Conservation (phyloP, 2,888 invertebrate genomes). For the Priocnemis perturbator region DNA sequence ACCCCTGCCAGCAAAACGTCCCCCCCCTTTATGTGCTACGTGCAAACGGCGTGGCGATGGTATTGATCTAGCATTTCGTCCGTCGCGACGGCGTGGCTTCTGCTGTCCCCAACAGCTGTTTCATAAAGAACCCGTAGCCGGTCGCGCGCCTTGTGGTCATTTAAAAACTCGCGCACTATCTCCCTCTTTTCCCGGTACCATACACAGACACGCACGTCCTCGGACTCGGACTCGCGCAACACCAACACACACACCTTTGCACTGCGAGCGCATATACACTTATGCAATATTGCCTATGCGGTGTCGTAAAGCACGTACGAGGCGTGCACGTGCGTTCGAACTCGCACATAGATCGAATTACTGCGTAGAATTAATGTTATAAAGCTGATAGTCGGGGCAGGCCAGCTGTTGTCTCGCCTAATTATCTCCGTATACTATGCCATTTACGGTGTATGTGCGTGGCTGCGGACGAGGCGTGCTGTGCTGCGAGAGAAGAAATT, state of each 20-base stretch:
- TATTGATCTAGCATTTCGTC: conserved; percentile 58
- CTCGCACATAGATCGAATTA: neutral
- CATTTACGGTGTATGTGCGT: conserved; percentile 19
- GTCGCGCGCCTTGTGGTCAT: conserved; percentile 39
- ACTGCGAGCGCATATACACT: too few relatives aligned
- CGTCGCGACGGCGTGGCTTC: conserved; percentile 49
- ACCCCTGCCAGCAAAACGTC: conserved; percentile 23
- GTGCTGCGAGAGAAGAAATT: too few relatives aligned
- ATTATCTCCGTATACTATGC: conserved; percentile 28
- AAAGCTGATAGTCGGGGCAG: conserved; percentile 42
- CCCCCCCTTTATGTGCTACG: conserved; percentile 33
- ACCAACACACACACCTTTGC: too few relatives aligned
- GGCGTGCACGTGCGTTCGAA: neutral
- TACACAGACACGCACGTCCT: neutral
- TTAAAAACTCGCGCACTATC: conserved; percentile 42
- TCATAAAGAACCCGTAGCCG: conserved; percentile 47
- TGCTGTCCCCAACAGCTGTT: conserved; percentile 60
- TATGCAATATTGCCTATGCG: too few relatives aligned
- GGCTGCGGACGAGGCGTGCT: neutral
- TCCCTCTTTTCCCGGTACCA: too few relatives aligned
- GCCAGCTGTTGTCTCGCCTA: conserved; percentile 58
- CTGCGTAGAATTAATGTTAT: conserved; percentile 45
- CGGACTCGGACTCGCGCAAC: too few relatives aligned
- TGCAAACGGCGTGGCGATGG: conserved; percentile 15
- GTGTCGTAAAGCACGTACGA: too few relatives aligned